phyloP scores from a whole-genome alignment of 2,888 invertebrate species.

The Cryptophagus acutangulus region DNA sequence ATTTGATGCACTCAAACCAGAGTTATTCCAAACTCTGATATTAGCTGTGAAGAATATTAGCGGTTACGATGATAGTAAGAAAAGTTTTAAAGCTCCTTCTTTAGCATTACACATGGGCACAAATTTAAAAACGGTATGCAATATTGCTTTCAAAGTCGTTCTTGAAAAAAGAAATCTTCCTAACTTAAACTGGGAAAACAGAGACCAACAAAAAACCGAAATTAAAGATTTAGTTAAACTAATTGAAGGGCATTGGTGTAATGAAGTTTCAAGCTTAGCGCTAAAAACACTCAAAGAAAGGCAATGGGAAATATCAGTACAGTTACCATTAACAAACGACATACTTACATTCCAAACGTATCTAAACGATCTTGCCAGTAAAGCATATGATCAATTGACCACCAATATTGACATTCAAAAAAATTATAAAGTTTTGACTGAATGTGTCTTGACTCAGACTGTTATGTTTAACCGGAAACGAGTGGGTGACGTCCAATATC shows the following conservation, averaged over 20 bases:
- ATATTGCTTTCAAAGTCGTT: background rate
- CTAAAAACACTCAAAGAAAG: background rate
- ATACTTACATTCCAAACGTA: background rate
- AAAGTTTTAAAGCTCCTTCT: slow-evolving; percentile 16
- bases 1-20: no score
- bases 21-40: no score
- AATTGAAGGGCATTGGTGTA: background rate
- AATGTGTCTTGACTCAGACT: background rate
- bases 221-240: background rate
- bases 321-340: background rate
- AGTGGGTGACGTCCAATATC: background rate
- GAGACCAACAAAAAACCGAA: background rate
- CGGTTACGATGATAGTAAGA: slow-evolving; percentile 18
- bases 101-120: background rate
- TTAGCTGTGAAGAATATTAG: slow-evolving; percentile 15
- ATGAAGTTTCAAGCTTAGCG: background rate
- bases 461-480: background rate
- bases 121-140: background rate
- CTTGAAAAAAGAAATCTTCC: background rate
- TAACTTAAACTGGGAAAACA: background rate
- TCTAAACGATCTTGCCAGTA: background rate
- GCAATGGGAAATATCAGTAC: background rate
- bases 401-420: no score
- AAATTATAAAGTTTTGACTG: background rate
- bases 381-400: no score